phyloP scores from a whole-genome alignment of 2,888 invertebrate genomes.

The Himalopsyche kuldschensis region DNA sequence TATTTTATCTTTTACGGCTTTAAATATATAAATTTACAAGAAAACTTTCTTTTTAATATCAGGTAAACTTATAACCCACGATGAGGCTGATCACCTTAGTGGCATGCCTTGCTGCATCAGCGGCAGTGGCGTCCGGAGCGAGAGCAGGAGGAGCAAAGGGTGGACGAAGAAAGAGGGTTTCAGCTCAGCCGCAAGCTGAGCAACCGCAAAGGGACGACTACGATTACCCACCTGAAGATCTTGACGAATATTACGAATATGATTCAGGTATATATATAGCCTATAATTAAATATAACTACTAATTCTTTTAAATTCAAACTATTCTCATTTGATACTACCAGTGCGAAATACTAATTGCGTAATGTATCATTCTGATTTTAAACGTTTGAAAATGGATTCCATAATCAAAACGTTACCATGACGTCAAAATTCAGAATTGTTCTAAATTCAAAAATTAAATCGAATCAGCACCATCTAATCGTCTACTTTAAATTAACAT shows the following conservation, averaged over 20 bases:
- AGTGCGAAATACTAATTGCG: neutral
- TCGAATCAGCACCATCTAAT: no score
- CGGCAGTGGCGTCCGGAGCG: neutral
- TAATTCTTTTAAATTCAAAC: no score
- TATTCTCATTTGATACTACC: neutral
- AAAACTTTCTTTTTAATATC: neutral
- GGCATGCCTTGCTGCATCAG: neutral
- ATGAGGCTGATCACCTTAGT: neutral
- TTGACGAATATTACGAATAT: constrained; percentile 26
- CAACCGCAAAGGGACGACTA: constrained; percentile 21
- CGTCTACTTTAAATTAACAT: no score
- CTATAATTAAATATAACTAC: no score
- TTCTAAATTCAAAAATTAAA: no score
- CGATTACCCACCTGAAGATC: constrained; percentile 25
- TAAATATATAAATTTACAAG: no score
- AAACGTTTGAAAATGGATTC: no score
- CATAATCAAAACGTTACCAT: no score
- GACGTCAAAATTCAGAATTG: no score
- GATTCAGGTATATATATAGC: neutral
- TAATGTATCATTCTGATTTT: no score
- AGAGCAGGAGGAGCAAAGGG: neutral
- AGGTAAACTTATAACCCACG: neutral
- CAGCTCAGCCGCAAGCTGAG: constrained; percentile 9
- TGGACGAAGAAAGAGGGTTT: neutral
- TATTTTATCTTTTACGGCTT: no score